A percentile compares a stretch with the other conserved stretches of the same genome.
phyloP scores from a whole-genome alignment of 2,113 vertebrate species.

The Artemisiospiza belli region DNA sequence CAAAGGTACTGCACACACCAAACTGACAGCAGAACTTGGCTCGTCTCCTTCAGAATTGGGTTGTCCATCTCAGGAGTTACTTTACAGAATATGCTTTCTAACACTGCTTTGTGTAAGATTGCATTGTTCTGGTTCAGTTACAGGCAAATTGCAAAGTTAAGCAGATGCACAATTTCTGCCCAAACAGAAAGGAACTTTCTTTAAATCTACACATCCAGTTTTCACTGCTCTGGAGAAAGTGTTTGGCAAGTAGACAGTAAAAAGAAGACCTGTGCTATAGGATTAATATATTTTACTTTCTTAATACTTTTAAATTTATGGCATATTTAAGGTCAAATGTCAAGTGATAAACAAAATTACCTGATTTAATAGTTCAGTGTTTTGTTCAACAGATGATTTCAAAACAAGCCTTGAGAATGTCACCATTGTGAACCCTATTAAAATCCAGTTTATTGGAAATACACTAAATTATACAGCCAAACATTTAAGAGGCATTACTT shows the following conservation, averaged over 20 bases:
- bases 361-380: background rate
- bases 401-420: constrained; percentile 2
- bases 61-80: background rate
- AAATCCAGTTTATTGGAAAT: constrained; percentile 26
- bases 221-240: background rate
- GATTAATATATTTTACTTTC: background rate
- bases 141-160: background rate
- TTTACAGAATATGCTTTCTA: background rate
- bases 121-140: background rate
- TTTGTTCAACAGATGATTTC: background rate
- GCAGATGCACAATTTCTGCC: background rate
- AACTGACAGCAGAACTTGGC: background rate
- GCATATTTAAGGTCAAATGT: constrained; percentile 16
- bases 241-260: background rate
- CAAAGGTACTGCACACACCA: background rate
- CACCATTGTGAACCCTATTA: background rate
- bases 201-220: background rate
- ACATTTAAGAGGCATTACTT: background rate
- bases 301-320: background rate
- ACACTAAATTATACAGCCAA: constrained; percentile 6
- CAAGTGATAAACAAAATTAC: constrained; percentile 11
- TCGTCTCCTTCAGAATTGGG: fast-evolving
- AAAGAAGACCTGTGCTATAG: background rate
- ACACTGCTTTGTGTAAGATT: background rate
- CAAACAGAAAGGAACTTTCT: background rate